phyloP scores from a whole-genome alignment of 1,140 invertebrate genomes.

The Dolichoris vasculosae region DNA sequence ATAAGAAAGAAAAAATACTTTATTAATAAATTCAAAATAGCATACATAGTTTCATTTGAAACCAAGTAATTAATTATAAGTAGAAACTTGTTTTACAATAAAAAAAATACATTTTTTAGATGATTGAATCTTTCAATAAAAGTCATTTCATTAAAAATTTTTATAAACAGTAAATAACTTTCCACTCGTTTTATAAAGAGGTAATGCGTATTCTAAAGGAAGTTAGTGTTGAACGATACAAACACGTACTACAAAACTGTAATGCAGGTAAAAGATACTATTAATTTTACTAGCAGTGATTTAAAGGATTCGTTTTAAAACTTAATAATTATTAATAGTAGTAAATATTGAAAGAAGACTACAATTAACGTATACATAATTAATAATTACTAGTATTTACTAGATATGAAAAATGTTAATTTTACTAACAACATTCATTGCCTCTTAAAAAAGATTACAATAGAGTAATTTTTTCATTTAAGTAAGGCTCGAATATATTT shows the following conservation, averaged over 20 bases:
- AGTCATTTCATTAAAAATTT: too few species aligned
- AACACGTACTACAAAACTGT: neutral
- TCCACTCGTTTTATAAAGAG: slow-evolving; percentile 30
- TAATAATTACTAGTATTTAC: too few species aligned
- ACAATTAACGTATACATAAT: neutral
- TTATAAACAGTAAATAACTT: neutral
- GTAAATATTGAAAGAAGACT: neutral
- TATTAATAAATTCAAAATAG: too few species aligned
- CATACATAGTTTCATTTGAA: neutral
- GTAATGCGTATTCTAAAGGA: neutral
- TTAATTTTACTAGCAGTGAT: slow-evolving; percentile 3
- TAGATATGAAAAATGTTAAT: too few species aligned
- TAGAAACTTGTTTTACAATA: neutral
- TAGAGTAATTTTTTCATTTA: too few species aligned
- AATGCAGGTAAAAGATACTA: neutral
- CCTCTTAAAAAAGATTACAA: too few species aligned
- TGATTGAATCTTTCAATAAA: neutral
- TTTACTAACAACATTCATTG: too few species aligned
- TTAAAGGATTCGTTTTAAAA: neutral
- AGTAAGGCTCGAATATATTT: too few species aligned
- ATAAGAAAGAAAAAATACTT: too few species aligned
- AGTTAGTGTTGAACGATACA: slow-evolving; percentile 3
- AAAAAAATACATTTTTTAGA: neutral
- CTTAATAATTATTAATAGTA: slow-evolving; percentile 1
- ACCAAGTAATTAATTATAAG: neutral